These are phyloP conservation scores for Drosophila mercatorum DNA, from an alignment of 2,888 invertebrate genomes.

Conservation along the genomic window DNA sequence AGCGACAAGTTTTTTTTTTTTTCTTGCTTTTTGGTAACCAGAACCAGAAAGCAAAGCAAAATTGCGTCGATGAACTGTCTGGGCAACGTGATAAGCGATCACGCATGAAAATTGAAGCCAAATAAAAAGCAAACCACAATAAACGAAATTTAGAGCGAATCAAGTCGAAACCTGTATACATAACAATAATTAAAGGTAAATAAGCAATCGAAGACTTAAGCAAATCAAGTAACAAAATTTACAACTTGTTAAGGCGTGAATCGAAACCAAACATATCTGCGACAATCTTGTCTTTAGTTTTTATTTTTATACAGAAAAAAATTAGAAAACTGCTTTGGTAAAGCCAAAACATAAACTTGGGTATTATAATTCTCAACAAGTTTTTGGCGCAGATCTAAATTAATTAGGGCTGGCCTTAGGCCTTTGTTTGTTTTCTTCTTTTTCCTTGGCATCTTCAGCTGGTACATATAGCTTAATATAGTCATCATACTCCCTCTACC, in stretches of 20 bases:
- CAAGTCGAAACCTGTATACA: constrained; percentile 16
- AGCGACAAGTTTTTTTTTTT: constrained; percentile 21
- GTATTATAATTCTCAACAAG: neutral
- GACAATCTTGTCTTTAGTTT: neutral
- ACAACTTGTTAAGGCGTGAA: constrained; percentile 1
- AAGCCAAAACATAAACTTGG: neutral
- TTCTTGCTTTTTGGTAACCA: constrained; percentile 19
- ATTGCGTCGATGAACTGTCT: constrained; percentile 17
- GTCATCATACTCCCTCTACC: constrained; percentile 3
- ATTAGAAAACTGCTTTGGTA: neutral
- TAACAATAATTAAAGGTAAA: neutral
- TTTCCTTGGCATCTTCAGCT: neutral
- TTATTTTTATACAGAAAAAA: neutral
- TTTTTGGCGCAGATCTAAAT: constrained; percentile 5
- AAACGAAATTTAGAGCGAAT: constrained; percentile 8
- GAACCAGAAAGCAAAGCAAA: constrained; percentile 28
- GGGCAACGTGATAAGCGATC: constrained; percentile 50
- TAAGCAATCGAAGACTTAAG: neutral
- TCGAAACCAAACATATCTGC: neutral
- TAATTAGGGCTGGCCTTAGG: neutral
- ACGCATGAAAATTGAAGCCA: constrained; percentile 36
- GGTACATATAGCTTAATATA: constrained; percentile 21
- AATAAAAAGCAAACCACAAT: constrained; percentile 16
- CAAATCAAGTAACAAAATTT: neutral
- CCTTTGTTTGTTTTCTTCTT: neutral